Evolutionary conservation across 2,888 invertebrate genomes (phyloP).

Genomic region (Limulus polyphemus): DNA sequence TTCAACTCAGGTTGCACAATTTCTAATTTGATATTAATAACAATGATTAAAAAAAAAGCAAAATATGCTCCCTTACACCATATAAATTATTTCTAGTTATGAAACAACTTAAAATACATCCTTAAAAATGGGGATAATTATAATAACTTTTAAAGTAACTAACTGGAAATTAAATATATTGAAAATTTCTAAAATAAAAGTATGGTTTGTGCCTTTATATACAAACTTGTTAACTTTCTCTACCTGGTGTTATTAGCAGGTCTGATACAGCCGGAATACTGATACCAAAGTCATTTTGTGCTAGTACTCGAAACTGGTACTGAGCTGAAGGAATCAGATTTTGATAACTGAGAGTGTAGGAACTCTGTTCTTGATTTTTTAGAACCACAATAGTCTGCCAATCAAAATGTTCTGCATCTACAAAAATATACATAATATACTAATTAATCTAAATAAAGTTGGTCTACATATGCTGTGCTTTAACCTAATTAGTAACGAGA

Average conservation of each 20-base stretch:
- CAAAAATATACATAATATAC: not conserved
- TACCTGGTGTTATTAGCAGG: constrained; percentile 45
- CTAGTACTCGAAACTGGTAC: constrained; percentile 84
- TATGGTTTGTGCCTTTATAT: too few relatives aligned
- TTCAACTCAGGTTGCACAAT: too few relatives aligned
- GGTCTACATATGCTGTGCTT: constrained; percentile 37
- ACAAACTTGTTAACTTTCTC: constrained; percentile 6
- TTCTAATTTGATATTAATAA: too few relatives aligned
- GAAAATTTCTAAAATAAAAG: too few relatives aligned
- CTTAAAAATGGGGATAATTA: too few relatives aligned
- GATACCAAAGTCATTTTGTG: constrained; percentile 84
- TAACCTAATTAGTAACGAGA: too few relatives aligned
- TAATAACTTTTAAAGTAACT: too few relatives aligned
- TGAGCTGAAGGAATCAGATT: constrained; percentile 80
- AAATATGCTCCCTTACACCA: too few relatives aligned
- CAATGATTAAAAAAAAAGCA: too few relatives aligned
- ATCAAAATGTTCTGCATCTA: constrained; percentile 53
- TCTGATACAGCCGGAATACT: constrained; percentile 82
- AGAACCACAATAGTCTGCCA: constrained; percentile 79
- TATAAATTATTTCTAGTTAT: too few relatives aligned
- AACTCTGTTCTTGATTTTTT: constrained; percentile 68
- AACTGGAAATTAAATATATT: too few relatives aligned
- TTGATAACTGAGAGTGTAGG: constrained; percentile 78
- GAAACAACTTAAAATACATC: too few relatives aligned
- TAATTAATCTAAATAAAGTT: not conserved